A percentile compares a stretch with the other conserved stretches of the same genome.
Evolutionary conservation across 2,113 vertebrate species (phyloP).

Genomic region (Labeo rohita): DNA sequence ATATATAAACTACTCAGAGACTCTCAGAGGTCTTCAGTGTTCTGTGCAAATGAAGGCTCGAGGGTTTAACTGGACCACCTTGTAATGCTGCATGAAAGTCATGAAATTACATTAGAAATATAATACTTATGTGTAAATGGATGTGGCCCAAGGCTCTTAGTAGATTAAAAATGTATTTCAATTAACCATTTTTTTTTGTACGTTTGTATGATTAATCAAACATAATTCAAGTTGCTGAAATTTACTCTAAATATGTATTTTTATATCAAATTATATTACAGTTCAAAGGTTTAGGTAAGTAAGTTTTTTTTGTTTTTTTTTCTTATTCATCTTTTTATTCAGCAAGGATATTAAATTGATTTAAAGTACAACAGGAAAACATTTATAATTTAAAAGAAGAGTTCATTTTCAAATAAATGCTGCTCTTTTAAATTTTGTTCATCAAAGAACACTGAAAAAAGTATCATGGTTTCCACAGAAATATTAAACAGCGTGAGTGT

Average conservation of each 20-base stretch:
- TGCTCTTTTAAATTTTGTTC: not conserved
- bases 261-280: not conserved
- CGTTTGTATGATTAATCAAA: not conserved
- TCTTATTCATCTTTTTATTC: not conserved
- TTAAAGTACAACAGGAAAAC: not conserved
- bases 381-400: not conserved
- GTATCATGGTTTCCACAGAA: not conserved
- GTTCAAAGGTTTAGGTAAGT: not conserved
- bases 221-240: not conserved
- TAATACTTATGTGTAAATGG: not conserved
- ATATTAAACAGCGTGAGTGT: not conserved
- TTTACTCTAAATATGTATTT: not conserved
- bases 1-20: slow-evolving; percentile 12
- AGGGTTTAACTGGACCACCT: slow-evolving; percentile 3
- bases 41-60: slow-evolving; percentile 10
- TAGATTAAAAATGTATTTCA: not conserved
- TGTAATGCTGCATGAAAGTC: not conserved
- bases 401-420: not conserved
- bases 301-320: too few relatives aligned
- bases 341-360: not conserved
- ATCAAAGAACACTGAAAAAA: not conserved
- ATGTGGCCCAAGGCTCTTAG: not conserved
- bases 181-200: not conserved
- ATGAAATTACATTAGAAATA: not conserved
- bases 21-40: slow-evolving; percentile 18